A percentile compares a stretch with the other conserved stretches of the same genome.
These are phyloP conservation scores for Sweltsa coloradensis DNA, from an alignment of 1,140 invertebrate genomes.

Conservation along the genomic window DNA sequence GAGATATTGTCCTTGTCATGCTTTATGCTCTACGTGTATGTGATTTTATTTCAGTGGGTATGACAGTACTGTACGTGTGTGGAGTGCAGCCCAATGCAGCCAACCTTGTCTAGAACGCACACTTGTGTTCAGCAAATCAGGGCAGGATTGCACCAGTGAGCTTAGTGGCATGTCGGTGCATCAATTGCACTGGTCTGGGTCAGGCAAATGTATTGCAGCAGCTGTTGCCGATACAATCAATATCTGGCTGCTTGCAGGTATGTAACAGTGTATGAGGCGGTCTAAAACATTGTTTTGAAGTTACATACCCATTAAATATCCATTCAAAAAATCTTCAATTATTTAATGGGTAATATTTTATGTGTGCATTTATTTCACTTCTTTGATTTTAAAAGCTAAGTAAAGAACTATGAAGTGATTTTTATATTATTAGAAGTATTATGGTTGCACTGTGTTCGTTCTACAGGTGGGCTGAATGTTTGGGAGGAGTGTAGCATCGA, in stretches of 20 bases:
- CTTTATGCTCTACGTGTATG: too few species aligned
- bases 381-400: too few species aligned
- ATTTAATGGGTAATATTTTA: too few species aligned
- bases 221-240: constrained; percentile 44
- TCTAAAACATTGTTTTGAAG: not conserved
- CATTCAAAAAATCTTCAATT: too few species aligned
- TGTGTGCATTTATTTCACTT: too few species aligned
- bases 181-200: constrained; percentile 39
- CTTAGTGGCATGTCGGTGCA: constrained; percentile 36
- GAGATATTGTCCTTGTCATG: too few species aligned
- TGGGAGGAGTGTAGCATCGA: constrained; percentile 27
- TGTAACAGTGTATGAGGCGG: constrained; percentile 1
- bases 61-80: constrained; percentile 52
- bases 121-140: constrained; percentile 40
- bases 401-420: too few species aligned
- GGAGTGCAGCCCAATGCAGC: constrained; percentile 33
- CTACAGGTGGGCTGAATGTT: too few species aligned
- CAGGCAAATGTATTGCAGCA: constrained; percentile 40
- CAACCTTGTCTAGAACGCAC: constrained; percentile 39
- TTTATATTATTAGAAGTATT: too few species aligned
- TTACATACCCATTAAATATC: too few species aligned
- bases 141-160: constrained; percentile 36
- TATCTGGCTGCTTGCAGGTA: constrained; percentile 39
- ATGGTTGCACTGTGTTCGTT: too few species aligned
- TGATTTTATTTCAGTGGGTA: constrained; percentile 33